phyloP scores from a whole-genome alignment of 2,113 vertebrate species.

The Malurus elegans region DNA sequence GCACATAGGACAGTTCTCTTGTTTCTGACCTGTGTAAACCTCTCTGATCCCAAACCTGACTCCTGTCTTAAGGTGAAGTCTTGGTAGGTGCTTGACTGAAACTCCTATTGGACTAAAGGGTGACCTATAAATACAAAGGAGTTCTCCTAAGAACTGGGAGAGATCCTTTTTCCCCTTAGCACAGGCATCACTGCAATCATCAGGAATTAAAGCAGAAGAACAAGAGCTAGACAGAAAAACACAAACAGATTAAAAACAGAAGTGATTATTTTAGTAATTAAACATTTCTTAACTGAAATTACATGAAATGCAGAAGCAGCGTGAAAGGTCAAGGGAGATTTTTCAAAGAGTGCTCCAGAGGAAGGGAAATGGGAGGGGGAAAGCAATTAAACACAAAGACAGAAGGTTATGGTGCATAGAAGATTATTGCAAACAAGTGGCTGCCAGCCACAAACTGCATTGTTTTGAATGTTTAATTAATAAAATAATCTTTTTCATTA shows the following conservation, averaged over 20 bases:
- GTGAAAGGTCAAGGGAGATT: conserved; percentile 51
- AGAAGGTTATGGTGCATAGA: conserved; percentile 7
- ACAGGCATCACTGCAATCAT: neutral
- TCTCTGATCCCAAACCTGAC: neutral
- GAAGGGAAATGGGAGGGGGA: neutral
- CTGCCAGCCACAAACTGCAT: neutral
- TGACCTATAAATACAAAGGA: neutral
- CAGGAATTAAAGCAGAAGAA: neutral
- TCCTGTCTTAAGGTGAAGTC: neutral
- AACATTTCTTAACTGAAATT: conserved; percentile 52
- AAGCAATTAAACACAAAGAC: conserved; percentile 32
- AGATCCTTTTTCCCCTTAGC: neutral
- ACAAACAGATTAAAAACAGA: conserved; percentile 25
- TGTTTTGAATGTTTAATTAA: conserved; percentile 55
- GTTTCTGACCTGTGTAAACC: neutral
- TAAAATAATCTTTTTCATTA: conserved; percentile 18
- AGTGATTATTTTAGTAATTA: conserved; percentile 54
- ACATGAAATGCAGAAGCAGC: neutral
- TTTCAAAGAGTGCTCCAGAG: conserved; percentile 4
- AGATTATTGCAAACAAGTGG: conserved; percentile 33
- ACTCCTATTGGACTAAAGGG: neutral
- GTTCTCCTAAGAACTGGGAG: neutral
- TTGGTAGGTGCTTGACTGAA: neutral
- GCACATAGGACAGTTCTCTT: neutral
- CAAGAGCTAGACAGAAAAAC: neutral